Base-by-base conservation (phyloP, 2,797 vertebrate genomes). In the Coregonus suidteri region DNA sequence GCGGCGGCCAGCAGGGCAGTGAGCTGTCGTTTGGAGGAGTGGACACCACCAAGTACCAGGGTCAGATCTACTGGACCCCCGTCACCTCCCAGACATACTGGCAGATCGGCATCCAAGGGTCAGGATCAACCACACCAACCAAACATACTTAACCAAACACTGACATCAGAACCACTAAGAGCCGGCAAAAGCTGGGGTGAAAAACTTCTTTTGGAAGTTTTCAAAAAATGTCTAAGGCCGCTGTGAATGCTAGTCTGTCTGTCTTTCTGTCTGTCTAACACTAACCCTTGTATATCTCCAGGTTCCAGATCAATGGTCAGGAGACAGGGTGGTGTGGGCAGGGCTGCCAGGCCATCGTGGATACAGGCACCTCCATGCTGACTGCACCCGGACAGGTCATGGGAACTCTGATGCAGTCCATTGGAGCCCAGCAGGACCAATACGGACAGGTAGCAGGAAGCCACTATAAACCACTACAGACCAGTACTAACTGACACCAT, bases 311-410 rank as follows among this genome's bases (percentile, higher is more conserved):
- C 0, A 90, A 86, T 7, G 82, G 85, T 20, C 81, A 86, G 0
- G 78, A 59, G 41, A 93, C 82, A 0, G 85, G 83, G 62, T 94
- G 86, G 89, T 95, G 94, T 85, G 90, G 84, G 31, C 75, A 86
- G 75, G 95, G 95, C 77, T 97, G 94, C 85, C 94, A 96, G 87
- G 89, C 90, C 71, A 89, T 94, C 4, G 93, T 96, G 84, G 95
- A 96, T 82, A 96, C 94, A 0, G 94, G 95, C 71, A 96, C 93
- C 0, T 95, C 91, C 71, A 76, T 76, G 25, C 85, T 97, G 77
- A 93, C 94, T 0, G 87, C 90, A 51, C 95, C 95, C 31, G 51
- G 83, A 37, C 65, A 92, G 66, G 72, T 89, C 85, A 0, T 95
- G 0, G 54, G 16, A 35, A 3, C 1, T 73, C 82, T 95, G 76